These are phyloP conservation scores for Prosapia bicincta DNA, from an alignment of 2,888 invertebrate species.

Conservation along the genomic window DNA sequence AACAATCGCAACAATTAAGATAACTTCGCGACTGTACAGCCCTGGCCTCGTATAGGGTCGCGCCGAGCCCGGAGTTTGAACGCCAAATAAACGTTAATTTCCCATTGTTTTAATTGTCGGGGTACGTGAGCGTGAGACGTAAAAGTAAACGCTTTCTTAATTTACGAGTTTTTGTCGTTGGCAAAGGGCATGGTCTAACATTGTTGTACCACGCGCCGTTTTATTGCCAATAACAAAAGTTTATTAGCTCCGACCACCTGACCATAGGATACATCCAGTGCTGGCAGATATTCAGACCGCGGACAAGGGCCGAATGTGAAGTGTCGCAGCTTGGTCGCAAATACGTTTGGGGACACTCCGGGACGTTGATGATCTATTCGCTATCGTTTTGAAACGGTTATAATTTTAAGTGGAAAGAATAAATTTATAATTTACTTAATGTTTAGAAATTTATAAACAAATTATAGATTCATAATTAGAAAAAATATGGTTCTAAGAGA, in stretches of 20 bases:
- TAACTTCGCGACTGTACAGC: no score
- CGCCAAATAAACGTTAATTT: conserved; percentile 2
- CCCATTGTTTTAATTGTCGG: not conserved
- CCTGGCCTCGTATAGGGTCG: no score
- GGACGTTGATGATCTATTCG: no score
- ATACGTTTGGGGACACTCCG: no score
- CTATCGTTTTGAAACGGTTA: no score
- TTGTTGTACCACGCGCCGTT: not conserved
- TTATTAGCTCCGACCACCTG: not conserved
- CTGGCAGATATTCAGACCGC: not conserved
- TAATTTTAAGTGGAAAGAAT: no score
- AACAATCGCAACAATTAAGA: no score
- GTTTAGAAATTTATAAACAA: no score
- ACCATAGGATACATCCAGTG: not conserved
- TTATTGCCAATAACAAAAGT: conserved; percentile 2
- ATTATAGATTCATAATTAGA: no score
- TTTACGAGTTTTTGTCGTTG: not conserved
- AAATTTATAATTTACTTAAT: no score
- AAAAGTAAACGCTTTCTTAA: not conserved
- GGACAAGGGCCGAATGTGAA: not conserved
- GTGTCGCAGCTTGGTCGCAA: no score
- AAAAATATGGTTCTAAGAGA: no score
- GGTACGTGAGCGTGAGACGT: not conserved
- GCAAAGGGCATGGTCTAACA: not conserved
- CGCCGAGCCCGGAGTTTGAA: not conserved